Conservation (phyloP, 2,888 invertebrate species). For the Hipparchia sbordonii region DNA sequence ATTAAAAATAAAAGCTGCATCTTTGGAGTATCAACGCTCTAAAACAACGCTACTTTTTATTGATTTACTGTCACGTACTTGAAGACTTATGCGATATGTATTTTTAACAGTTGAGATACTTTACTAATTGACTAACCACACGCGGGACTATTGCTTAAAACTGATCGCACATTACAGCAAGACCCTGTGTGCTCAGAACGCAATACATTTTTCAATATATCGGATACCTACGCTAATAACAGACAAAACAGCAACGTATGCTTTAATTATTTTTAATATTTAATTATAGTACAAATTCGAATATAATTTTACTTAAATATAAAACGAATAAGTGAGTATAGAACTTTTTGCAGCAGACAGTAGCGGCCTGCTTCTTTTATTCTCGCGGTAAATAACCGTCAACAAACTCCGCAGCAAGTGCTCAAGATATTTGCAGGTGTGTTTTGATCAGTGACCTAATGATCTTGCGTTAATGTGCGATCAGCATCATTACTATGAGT, state of each 20-base stretch:
- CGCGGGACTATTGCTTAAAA: slow-evolving; percentile 46
- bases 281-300: no score
- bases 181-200: background rate
- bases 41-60: slow-evolving; percentile 46
- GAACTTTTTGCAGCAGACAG: no score
- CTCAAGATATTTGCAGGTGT: no score
- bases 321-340: no score
- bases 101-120: slow-evolving; percentile 52
- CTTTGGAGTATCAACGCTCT: slow-evolving; percentile 68
- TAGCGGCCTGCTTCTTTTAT: no score
- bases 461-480: background rate
- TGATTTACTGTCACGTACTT: slow-evolving; percentile 73
- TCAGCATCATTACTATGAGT: slow-evolving; percentile 11
- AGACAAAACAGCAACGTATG: no score
- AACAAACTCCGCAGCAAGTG: no score
- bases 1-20: slow-evolving; percentile 78
- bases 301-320: no score
- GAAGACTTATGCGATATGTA: slow-evolving; percentile 79
- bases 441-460: no score
- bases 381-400: no score
- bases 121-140: slow-evolving; percentile 51
- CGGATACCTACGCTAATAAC: no score
- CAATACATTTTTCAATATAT: background rate
- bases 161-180: background rate
- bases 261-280: no score